Percentiles rank a stretch among this genome's conserved stretches.
phyloP scores from a whole-genome alignment of 2,797 vertebrate genomes.

The Chloroceryle amazona region DNA sequence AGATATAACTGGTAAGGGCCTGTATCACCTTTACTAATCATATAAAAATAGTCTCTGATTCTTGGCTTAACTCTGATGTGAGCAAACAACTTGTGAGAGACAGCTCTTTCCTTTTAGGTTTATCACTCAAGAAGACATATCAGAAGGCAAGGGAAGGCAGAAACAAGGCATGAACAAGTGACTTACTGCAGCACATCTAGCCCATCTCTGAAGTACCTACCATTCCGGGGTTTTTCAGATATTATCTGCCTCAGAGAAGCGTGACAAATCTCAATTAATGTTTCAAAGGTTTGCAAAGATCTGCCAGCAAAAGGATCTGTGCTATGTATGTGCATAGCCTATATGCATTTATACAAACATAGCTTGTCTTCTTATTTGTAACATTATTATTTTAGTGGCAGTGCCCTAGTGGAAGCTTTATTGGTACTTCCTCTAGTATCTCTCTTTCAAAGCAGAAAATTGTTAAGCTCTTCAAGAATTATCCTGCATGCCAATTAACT shows the following conservation, averaged over 20 bases:
- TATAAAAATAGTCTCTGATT: constrained; percentile 11
- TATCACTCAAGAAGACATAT: background rate
- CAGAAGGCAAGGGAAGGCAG: background rate
- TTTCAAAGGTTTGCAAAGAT: background rate
- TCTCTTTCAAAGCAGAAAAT: constrained; percentile 41
- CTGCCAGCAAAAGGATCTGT: background rate
- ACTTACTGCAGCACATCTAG: background rate
- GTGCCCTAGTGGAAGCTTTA: background rate
- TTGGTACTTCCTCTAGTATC: background rate
- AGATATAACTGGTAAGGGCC: background rate
- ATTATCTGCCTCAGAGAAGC: background rate
- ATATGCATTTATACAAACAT: background rate
- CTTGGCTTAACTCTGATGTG: background rate
- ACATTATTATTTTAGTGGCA: background rate
- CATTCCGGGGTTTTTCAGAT: background rate
- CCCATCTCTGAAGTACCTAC: background rate
- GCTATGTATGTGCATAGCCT: background rate
- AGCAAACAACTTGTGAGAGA: background rate
- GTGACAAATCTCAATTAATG: background rate
- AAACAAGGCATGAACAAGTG: background rate
- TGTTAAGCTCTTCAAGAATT: constrained; percentile 10
- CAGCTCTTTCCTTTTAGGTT: constrained; percentile 11
- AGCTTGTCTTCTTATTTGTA: constrained; percentile 11
- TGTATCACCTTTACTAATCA: background rate
- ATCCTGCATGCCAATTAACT: constrained; percentile 54